phyloP scores from a whole-genome alignment of 2,113 vertebrate species.

The Hiodon alosoides region DNA sequence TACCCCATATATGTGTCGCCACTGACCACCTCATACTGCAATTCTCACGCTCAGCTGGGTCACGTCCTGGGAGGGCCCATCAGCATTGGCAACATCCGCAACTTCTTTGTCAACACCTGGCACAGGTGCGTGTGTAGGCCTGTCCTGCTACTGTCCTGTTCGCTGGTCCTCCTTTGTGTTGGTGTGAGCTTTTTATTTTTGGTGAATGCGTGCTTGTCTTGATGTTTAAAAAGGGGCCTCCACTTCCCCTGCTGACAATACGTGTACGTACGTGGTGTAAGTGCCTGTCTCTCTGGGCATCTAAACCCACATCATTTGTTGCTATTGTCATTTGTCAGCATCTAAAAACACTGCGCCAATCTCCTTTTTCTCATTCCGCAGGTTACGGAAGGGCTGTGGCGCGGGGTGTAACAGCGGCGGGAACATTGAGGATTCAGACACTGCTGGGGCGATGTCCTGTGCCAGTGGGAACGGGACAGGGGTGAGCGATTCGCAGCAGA shows the following conservation, averaged over 20 bases:
- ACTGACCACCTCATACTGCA: constrained; percentile 91
- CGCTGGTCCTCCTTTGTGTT: background rate
- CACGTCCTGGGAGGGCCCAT: constrained; percentile 90
- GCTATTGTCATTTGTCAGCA: no score
- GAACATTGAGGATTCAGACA: constrained; percentile 92
- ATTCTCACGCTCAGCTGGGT: constrained; percentile 87
- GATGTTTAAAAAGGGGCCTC: no score
- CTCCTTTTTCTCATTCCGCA: constrained; percentile 33
- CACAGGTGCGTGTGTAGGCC: constrained; percentile 71
- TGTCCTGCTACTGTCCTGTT: background rate
- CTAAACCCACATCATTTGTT: no score
- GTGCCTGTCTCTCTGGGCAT: no score
- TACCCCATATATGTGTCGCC: constrained; percentile 98
- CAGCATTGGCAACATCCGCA: constrained; percentile 87
- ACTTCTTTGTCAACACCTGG: constrained; percentile 91
- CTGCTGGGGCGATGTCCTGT: constrained; percentile 77
- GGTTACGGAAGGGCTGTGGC: constrained; percentile 92
- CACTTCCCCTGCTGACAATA: no score
- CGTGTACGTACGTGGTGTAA: no score
- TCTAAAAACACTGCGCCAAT: background rate
- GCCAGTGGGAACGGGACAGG: constrained; percentile 71
- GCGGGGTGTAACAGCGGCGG: constrained; percentile 97
- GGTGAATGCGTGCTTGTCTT: no score
- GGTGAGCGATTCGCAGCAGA: constrained; percentile 74
- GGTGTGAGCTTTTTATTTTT: background rate